Evolutionary conservation across 1,140 invertebrate species (phyloP), one percentile per base, ranked within the genome.

Genomic region (Sinella curviseta): DNA sequence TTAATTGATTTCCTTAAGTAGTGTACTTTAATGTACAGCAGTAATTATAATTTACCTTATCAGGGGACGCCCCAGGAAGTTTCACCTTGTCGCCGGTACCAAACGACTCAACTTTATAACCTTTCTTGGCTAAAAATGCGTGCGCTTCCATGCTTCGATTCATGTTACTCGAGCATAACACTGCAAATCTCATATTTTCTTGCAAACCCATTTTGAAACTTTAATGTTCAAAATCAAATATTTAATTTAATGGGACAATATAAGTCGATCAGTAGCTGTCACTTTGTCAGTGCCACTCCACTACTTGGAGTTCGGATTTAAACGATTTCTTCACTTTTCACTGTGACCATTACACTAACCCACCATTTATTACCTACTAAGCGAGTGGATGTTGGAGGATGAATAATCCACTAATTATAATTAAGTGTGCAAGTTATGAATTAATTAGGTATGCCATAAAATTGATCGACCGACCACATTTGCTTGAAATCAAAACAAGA

Each of bases 71-170:
- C 55, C 98, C 98, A 60, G 98, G 98, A 76, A 99, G 88, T 87
- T 99, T 99, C 0, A 99, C 95, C 87, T 96, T 95, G 86, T 97
- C 97, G 30, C 98, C 98, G 57, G 97, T 98, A 12, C 98, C 98
- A 89, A 95, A 99, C 0, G 97, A 99, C 85, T 94, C 90, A 0
- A 99, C 97, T 85, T 93, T 93, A 85, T 97, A 99, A 1, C 97
- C 97, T 86, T 98, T 98, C 90, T 99, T 99, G 76, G 92, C 93
- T 28, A 99, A 87, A 88, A 97, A 97, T 76, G 94, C 94, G 90
- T 99, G 98, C 17, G 97, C 97, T 90, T 99, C 98, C 98, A 99
- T 99, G 85, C 96, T 98, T 80, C 98, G 90, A 86, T 99, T 99
- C 95, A 99, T 99, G 87, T 99, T 99, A 85, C 96, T 98, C 3